Conservation (phyloP, 1,140 invertebrate genomes). For the Augochlora pura region DNA sequence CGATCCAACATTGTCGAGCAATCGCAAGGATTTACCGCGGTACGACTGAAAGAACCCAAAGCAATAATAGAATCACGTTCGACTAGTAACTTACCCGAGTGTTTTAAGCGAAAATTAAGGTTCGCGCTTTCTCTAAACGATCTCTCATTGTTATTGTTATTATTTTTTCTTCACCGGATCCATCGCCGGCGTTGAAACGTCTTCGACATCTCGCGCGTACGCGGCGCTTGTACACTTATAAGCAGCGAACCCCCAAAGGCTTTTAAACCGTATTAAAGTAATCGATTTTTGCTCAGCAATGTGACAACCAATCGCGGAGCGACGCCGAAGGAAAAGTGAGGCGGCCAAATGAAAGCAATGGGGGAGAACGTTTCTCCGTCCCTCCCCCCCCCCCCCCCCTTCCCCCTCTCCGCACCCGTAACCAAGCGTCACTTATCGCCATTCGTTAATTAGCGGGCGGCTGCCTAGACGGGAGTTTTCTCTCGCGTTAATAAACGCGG, state of each 20-base stretch:
- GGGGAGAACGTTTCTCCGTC: not conserved
- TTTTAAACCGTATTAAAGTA: slow-evolving; percentile 24
- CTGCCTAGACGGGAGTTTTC: slow-evolving; percentile 47
- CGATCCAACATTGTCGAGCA: too few species aligned
- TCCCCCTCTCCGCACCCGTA: slow-evolving; percentile 3
- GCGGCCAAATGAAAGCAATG: slow-evolving; percentile 11
- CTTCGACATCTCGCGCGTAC: not conserved
- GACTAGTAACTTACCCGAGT: not conserved
- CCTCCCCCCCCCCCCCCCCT: too few species aligned
- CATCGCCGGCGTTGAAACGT: not conserved
- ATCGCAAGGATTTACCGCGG: too few species aligned
- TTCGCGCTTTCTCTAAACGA: not conserved
- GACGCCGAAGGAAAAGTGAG: not conserved
- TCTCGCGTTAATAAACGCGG: slow-evolving; percentile 36
- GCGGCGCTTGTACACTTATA: not conserved
- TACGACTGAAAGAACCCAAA: not conserved
- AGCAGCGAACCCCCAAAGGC: not conserved
- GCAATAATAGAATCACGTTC: slow-evolving; percentile 15
- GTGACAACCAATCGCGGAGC: slow-evolving; percentile 24
- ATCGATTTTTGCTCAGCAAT: slow-evolving; percentile 41
- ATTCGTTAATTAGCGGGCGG: slow-evolving; percentile 37
- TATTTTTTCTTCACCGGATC: not conserved
- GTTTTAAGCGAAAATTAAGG: not conserved
- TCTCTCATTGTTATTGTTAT: not conserved
- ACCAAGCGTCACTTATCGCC: slow-evolving; percentile 33